These are phyloP conservation scores for Nannoperca obscura DNA, from an alignment of 2,797 vertebrate genomes.

Conservation along the genomic window DNA sequence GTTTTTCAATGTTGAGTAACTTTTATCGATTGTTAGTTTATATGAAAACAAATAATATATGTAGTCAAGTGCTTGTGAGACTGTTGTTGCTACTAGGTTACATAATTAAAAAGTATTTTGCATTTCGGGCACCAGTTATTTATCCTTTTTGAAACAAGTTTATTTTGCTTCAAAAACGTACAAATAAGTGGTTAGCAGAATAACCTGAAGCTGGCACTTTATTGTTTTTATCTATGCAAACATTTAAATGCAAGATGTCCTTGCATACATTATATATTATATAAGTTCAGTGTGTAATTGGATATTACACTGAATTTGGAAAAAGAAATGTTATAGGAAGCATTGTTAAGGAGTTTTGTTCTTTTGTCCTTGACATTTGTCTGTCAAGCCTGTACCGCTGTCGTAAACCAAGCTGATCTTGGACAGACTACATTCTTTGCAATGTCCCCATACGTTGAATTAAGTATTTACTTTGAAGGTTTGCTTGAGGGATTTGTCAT, in stretches of 20 bases:
- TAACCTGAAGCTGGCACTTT: not conserved
- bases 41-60: not conserved
- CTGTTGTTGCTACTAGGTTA: too few relatives aligned
- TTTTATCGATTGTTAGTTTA: not conserved
- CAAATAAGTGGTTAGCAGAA: too few relatives aligned
- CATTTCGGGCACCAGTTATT: not conserved
- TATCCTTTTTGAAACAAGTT: not conserved
- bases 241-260: not conserved
- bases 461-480: slow-evolving; percentile 1
- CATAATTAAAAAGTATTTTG: too few relatives aligned
- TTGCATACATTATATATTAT: not conserved
- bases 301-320: not conserved
- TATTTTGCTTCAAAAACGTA: not conserved
- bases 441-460: not conserved
- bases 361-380: not conserved
- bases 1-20: not conserved
- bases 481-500: slow-evolving; percentile 15
- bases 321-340: not conserved
- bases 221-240: not conserved
- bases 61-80: not conserved
- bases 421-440: not conserved
- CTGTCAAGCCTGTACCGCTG: not conserved
- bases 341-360: not conserved
- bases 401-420: not conserved
- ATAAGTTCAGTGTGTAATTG: not conserved